Base-by-base conservation (phyloP, 2,113 vertebrate genomes). In the Ranitomeya imitator region DNA sequence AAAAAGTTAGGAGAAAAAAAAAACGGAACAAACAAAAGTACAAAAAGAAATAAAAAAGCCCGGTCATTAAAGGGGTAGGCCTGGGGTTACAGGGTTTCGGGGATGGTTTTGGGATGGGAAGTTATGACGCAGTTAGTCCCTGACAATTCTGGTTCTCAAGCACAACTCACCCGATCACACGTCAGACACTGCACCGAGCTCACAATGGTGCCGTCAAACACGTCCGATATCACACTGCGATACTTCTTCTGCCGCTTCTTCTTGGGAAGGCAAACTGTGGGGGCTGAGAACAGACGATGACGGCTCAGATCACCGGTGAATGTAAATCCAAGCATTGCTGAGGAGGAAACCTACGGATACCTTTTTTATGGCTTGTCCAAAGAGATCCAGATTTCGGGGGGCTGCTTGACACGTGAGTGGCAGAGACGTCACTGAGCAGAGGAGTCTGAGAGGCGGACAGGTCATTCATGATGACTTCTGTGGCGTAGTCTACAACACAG, bases 151-250 rank as follows among this genome's bases (percentile, higher is more conserved):
- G 0, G 3, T 15, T 26, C 1, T 0, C 26, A 1, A 73, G 73
- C 18, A 52, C 52, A 6, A 96, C 97, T 96, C 88, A 99, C 98
- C 95, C 98, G 94, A 92, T 99, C 98, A 88, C 98, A 99, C 61
- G 98, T 99, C 92, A 99, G 94, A 92, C 98, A 99, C 92, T 99
- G 98, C 23, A 99, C 98, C 7, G 97, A 99, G 93, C 98, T 99
- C 92, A 99, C 94, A 74, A 99, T 99, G 84, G 97, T 98, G 65
- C 98, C 98, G 83, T 99, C 98, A 77, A 99, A 99, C 91, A 99
- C 96, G 59, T 99, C 98, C 4, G 98, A 98, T 91, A 99, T 98
- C 86, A 99, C 95, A 77, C 98, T 99, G 93, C 95, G 95, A 91
- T 98, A 99, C 91, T 96, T 98, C 94, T 97, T 97, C 92, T 97